Conservation (phyloP, 2,113 vertebrate species). For the Hemibagrus wyckioides region DNA sequence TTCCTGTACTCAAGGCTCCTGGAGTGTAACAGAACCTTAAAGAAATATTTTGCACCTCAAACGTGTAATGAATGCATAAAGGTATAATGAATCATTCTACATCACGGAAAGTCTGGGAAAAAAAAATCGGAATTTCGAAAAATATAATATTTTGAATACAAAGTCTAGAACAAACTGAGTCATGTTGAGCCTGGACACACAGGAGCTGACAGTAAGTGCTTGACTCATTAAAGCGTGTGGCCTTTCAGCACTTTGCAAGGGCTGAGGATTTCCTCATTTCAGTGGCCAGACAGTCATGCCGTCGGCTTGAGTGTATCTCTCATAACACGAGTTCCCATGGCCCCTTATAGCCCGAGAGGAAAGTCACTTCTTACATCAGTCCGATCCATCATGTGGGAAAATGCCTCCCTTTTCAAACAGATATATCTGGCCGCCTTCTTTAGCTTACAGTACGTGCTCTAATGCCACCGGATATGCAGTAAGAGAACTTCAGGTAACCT, state of each 20-base stretch:
- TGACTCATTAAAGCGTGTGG: slow-evolving; percentile 28
- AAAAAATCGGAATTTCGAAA: background rate
- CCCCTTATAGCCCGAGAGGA: slow-evolving; percentile 42
- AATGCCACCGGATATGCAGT: slow-evolving; percentile 24
- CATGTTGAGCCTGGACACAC: background rate
- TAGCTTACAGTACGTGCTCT: slow-evolving; percentile 11
- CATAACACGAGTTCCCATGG: slow-evolving; percentile 53
- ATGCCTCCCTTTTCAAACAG: slow-evolving; percentile 51
- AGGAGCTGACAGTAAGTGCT: slow-evolving; percentile 29
- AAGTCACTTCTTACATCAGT: slow-evolving; percentile 48
- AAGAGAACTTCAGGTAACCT: background rate
- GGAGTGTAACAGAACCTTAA: slow-evolving; percentile 9
- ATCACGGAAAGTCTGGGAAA: too few species aligned
- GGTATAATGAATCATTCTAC: background rate
- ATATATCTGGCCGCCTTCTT: slow-evolving; percentile 34
- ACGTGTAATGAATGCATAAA: background rate
- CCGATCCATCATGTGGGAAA: slow-evolving; percentile 55
- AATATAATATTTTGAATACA: slow-evolving; percentile 3
- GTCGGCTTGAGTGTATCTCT: slow-evolving; percentile 46
- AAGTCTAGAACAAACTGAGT: background rate
- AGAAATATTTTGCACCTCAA: slow-evolving; percentile 19
- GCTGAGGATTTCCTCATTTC: slow-evolving; percentile 40
- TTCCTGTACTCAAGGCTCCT: slow-evolving; percentile 33
- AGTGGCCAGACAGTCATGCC: slow-evolving; percentile 28
- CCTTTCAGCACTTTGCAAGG: slow-evolving; percentile 42